These are phyloP conservation scores for Pithys albifrons DNA, from an alignment of 2,113 vertebrate genomes.

Conservation along the genomic window DNA sequence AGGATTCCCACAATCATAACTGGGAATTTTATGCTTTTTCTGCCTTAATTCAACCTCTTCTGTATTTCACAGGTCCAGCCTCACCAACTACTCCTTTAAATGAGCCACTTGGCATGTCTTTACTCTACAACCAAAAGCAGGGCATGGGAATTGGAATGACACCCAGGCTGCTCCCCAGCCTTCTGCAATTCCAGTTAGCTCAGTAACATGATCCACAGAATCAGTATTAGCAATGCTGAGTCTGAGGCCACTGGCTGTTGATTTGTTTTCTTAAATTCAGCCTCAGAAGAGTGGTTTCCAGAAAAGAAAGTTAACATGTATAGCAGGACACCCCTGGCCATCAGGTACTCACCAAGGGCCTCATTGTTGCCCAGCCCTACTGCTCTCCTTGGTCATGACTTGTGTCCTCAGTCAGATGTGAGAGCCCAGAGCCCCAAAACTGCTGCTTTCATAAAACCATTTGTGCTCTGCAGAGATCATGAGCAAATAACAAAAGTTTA, in stretches of 20 bases:
- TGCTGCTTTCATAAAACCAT: not conserved
- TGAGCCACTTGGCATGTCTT: constrained; percentile 7
- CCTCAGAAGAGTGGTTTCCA: not conserved
- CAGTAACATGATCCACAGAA: not conserved
- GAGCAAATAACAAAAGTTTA: not conserved
- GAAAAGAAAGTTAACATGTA: not conserved
- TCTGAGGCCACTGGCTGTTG: not conserved
- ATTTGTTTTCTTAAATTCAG: constrained; percentile 12
- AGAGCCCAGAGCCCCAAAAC: not conserved
- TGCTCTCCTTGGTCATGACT: not conserved
- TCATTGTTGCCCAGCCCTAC: no score
- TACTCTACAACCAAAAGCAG: not conserved
- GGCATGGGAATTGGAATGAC: not conserved
- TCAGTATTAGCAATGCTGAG: constrained; percentile 6
- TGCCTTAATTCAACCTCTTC: not conserved
- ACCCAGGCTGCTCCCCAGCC: not conserved
- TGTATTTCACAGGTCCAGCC: constrained; percentile 68
- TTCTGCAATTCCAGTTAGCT: not conserved
- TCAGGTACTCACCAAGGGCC: not conserved
- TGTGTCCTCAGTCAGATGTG: not conserved
- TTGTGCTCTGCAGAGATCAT: not conserved
- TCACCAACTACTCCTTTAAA: constrained; percentile 8
- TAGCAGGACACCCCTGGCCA: not conserved
- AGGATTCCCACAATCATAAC: not conserved
- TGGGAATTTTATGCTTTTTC: constrained; percentile 67